Base-by-base conservation (phyloP, 2,113 vertebrate genomes). In the Desmodus rotundus region DNA sequence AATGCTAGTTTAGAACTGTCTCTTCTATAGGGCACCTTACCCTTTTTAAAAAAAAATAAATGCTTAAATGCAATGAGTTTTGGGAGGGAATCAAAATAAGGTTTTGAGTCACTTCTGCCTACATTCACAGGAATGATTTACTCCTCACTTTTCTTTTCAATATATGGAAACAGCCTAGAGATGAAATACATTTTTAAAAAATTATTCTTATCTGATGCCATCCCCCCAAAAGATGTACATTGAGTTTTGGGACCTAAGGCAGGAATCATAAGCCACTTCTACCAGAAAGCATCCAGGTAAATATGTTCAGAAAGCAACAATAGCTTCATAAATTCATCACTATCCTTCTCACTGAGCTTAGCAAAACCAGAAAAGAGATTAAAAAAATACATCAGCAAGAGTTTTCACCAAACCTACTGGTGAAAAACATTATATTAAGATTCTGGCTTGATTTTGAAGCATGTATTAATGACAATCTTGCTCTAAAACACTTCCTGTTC, bases 131-230 rank as follows among this genome's bases (percentile, higher is more conserved):
- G 58, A 38, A 89, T 74, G 54, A 94, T 38, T 93, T 93, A 58
- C 61, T 89, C 56, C 41, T 92, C n/a, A 50, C 22, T 84, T 72
- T 50, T 83, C 72, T 86, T 93, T 84, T 91, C 50, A 93, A 77
- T 56, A 82, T 43, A 86, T 24, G 14, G n/a, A 91, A 94, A 72
- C 28, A 88, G 38, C 28, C 43, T 74, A 36, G 94, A 96, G 63
- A 58, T 77, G 70, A 90, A 88, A 90, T 33, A 76, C 38, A 87
- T 84, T 68, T 91, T 4, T 24, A 14, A 88, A 78, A 65, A 52
- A 54, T 14, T 70, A 63, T 70, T 87, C 41, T 31, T 63, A 91
- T 33, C 43, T 85, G 41, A 24, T 38, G 17, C 26, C 70, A 92
- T 2, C 11, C 14, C 17, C 76, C 19, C 6, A 41, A 87, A 83